Evolutionary conservation across 2,888 invertebrate species (phyloP).

Genomic region (Phortica okadai): DNA sequence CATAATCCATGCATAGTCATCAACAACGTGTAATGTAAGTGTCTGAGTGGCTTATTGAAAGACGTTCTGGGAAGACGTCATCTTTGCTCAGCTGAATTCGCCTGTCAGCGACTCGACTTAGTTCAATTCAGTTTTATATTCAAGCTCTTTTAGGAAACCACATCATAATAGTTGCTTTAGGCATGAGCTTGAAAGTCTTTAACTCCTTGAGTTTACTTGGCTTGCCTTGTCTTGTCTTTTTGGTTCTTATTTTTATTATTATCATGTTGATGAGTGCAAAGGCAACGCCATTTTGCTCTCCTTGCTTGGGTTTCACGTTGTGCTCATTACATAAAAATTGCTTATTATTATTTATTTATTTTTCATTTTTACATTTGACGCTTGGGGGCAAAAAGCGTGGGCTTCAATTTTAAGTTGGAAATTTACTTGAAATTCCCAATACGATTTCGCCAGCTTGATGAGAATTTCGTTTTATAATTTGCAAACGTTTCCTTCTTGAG

Average conservation of each 20-base stretch:
- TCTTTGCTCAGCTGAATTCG: not conserved
- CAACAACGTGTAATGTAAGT: constrained; percentile 48
- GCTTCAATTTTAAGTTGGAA: constrained; percentile 20
- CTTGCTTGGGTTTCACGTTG: not conserved
- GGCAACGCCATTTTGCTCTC: not conserved
- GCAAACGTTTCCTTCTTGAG: constrained; percentile 36
- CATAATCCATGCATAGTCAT: constrained; percentile 70
- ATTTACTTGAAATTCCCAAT: constrained; percentile 20
- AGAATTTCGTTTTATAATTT: constrained; percentile 27
- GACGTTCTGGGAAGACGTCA: not conserved
- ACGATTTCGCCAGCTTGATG: constrained; percentile 22
- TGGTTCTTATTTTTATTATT: constrained; percentile 11
- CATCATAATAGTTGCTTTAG: not conserved
- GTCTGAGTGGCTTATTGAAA: constrained; percentile 32
- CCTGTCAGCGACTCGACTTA: not conserved
- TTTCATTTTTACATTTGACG: constrained; percentile 25
- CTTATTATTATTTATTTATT: constrained; percentile 30
- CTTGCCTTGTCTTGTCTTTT: not conserved
- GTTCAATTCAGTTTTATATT: not conserved
- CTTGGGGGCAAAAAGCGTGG: not conserved
- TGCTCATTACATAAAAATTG: constrained; percentile 28
- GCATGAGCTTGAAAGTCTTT: not conserved
- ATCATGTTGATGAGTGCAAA: not conserved
- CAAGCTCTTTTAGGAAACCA: not conserved
- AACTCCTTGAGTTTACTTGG: constrained; percentile 15